Base-by-base conservation (phyloP, 2,888 invertebrate species). In the Pachliopta kotzebuea region DNA sequence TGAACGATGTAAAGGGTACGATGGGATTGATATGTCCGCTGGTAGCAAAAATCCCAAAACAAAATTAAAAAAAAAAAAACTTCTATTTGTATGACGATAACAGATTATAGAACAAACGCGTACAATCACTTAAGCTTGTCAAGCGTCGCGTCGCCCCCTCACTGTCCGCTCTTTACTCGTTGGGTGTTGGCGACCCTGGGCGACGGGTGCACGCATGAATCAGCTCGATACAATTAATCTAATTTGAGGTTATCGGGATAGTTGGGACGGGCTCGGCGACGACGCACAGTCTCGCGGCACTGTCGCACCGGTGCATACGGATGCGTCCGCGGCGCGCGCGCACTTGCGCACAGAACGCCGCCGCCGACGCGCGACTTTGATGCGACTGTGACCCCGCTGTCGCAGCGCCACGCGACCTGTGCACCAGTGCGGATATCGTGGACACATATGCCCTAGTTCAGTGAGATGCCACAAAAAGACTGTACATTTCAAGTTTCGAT, bases 171-270 rank as follows among this genome's bases (percentile, higher is more conserved):
- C 56, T 64, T 60, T 56, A 59, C 42, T 50, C 26, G 60, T 60
- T 53, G 52, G 60, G 21, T 56, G 37, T 56, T 65, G 65, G 65
- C 60, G 53, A 65, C 65, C 65, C 60, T 79, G 76, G 37, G 60
- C 57, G 56, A 56, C 77, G 80, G 79, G 80, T 83, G 76, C 77
- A 74, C 76, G 84, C 77, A 81, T 91, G 90, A 91, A 88, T 90
- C 91, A 91, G 83, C 86, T 78, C 81, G 86, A 84, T 90, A 88
- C 88, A 87, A 90, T 91, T 87, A 90, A 89, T 91, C 90, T 90
- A 90, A 90, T 90, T 90, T 89, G 87, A 83, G 89, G 86, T 86
- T 88, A 88, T 88, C 86, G 88, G 83, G 85, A 84, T 87, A 87
- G 79, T 81, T 77, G 79, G 83, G 81, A 78, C 81, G 79, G 80